A percentile compares a stretch with the other conserved stretches of the same genome.
Conservation (phyloP, 2,113 vertebrate species). For the Castor canadensis region DNA sequence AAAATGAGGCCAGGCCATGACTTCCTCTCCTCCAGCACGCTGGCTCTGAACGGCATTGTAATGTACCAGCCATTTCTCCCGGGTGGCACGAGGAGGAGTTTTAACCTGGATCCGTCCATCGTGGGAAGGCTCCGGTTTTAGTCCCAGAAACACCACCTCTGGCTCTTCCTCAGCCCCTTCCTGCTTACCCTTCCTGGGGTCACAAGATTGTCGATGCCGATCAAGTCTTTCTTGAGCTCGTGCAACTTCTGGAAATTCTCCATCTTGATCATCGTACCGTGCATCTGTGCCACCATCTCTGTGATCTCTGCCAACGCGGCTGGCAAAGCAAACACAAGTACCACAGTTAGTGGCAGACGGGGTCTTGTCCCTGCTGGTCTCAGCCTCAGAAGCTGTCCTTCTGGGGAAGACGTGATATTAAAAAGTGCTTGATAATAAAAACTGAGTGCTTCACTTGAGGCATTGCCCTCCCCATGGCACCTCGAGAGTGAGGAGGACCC, state of each 20-base stretch:
- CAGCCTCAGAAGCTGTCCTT: too few species aligned
- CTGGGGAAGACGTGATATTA: not conserved
- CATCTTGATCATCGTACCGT: slow-evolving; percentile 94
- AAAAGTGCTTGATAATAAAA: not conserved
- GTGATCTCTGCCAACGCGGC: slow-evolving; percentile 96
- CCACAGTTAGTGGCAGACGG: not conserved
- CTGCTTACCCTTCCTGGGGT: slow-evolving; percentile 91
- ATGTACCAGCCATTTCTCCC: not conserved
- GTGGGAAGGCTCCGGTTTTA: not conserved
- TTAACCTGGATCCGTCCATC: not conserved
- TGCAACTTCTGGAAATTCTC: slow-evolving; percentile 98
- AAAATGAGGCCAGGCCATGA: not conserved
- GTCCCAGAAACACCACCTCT: not conserved
- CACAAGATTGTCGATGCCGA: slow-evolving; percentile 94
- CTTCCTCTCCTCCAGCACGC: not conserved
- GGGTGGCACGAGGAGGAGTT: not conserved
- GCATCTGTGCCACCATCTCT: slow-evolving; percentile 94
- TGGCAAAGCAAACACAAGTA: slow-evolving; percentile 65
- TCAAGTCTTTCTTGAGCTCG: slow-evolving; percentile 97
- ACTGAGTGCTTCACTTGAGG: not conserved
- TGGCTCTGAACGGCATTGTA: not conserved
- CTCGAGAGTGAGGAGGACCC: too few species aligned
- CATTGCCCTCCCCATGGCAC: too few species aligned
- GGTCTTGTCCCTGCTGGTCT: accelerated
- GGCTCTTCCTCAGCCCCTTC: not conserved